These are phyloP conservation scores for Atherix ibis DNA, from an alignment of 2,888 invertebrate genomes.

Conservation along the genomic window DNA sequence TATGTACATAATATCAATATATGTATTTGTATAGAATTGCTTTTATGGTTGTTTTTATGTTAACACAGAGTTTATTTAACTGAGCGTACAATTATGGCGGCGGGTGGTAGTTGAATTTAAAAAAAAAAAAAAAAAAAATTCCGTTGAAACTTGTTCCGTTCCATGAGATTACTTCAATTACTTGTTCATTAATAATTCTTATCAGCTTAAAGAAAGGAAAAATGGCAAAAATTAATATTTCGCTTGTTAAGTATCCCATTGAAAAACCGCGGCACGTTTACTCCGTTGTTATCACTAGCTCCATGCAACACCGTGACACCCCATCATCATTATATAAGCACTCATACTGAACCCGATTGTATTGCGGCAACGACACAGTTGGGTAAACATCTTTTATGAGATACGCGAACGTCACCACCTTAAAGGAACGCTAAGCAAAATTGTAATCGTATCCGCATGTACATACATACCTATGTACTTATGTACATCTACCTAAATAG, in stretches of 20 bases:
- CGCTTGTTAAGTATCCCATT: constrained; percentile 10
- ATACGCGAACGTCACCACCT: background rate
- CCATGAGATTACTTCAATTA: constrained; percentile 21
- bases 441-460: constrained; percentile 4
- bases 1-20: too few relatives aligned
- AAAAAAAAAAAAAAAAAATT: too few relatives aligned
- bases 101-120: too few relatives aligned
- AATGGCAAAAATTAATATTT: constrained; percentile 12
- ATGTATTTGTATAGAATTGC: too few relatives aligned
- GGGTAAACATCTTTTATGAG: constrained; percentile 7
- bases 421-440: constrained; percentile 3
- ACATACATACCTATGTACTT: too few relatives aligned
- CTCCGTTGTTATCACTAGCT: constrained; percentile 11
- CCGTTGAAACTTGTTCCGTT: constrained; percentile 14
- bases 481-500: too few relatives aligned
- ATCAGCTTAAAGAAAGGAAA: constrained; percentile 13
- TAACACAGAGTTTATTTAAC: too few relatives aligned
- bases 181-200: constrained; percentile 23
- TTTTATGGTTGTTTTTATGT: too few relatives aligned
- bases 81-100: too few relatives aligned
- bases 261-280: constrained; percentile 12
- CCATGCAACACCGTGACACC: constrained; percentile 6
- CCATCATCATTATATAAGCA: constrained; percentile 7
- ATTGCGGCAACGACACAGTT: constrained; percentile 8
- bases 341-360: too few relatives aligned